Base-by-base conservation (phyloP, 2,888 invertebrate genomes). In the Cataglyphis altisquamis region DNA sequence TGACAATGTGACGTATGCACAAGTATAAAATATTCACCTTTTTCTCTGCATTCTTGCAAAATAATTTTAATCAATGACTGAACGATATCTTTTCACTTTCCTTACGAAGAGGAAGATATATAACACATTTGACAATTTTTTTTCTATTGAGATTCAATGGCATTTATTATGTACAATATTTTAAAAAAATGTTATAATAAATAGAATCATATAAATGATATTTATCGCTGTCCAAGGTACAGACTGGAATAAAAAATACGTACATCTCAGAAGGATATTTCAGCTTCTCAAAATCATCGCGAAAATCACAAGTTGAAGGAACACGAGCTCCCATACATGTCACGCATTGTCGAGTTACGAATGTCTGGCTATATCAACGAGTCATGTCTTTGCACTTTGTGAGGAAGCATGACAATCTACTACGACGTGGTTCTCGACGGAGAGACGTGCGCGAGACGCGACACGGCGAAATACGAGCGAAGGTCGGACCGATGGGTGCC, bases 401-500 rank as follows among this genome's bases (percentile, higher is more conserved):
- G 36, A 45, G 25, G 21, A n/a, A 36, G 6, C 52, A 36, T n/a
- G 21, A 48, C 60, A n/a, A 60, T 77, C 32, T 60, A 48, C 32
- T 60, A 48, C 66, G 55, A 55, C 45, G 8, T 62, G 81, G 48
- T 62, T 85, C 64, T 60, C 1, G 48, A 25, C 72, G 66, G 32
- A 52, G 63, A 64, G 64, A 75, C 74, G 74, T 82, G 75, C 57
- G 64, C 66, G n/a, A 74, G 64, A 70, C 64, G 73, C 57, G 77
- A 45, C 70, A 52, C 78, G 83, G 80, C 73, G 80, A 83, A 72
- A 74, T 74, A 80, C 85, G 68, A 77, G 64, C 78, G 80, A 77
- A 86, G 84, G 68, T 83, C 85, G 66, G 62, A 80, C 48, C 73
- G 72, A 66, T 85, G 87, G 89, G 88, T 84, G 88, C 84, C 82